phyloP scores from a whole-genome alignment of 2,797 vertebrate genomes.

The Phylloscopus collybita region DNA sequence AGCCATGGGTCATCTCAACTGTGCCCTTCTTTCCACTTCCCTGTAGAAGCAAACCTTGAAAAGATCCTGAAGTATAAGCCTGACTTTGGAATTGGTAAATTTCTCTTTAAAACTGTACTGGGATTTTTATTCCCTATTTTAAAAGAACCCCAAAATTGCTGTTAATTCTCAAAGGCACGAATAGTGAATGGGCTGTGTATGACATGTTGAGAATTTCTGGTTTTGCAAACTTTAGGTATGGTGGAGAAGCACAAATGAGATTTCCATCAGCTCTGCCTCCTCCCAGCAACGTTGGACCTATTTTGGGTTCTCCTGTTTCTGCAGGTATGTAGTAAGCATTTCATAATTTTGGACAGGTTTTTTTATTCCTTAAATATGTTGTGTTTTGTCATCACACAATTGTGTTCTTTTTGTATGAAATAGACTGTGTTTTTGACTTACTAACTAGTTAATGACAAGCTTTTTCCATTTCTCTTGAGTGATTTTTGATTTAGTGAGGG shows the following conservation, averaged over 20 bases:
- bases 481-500: not conserved
- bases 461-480: not conserved
- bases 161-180: not conserved
- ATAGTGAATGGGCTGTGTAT: not conserved
- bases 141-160: not conserved
- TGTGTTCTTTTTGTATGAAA: not conserved
- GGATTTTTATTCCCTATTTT: not conserved
- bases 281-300: conserved; percentile 86
- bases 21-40: not conserved
- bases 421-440: not conserved
- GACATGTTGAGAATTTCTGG: not conserved
- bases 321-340: conserved; percentile 68
- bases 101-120: not conserved
- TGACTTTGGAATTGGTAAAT: not conserved
- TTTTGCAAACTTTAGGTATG: conserved; percentile 82
- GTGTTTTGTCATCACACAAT: not conserved
- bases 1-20: not conserved
- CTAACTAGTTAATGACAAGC: not conserved
- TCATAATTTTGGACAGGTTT: not conserved
- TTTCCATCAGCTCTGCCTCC: conserved; percentile 85
- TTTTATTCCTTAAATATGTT: not conserved
- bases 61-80: not conserved
- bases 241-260: conserved; percentile 96
- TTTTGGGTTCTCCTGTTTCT: conserved; percentile 86
- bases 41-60: not conserved